These are phyloP conservation scores for Nothocercus julius DNA, from an alignment of 2,113 vertebrate species.

Conservation along the genomic window DNA sequence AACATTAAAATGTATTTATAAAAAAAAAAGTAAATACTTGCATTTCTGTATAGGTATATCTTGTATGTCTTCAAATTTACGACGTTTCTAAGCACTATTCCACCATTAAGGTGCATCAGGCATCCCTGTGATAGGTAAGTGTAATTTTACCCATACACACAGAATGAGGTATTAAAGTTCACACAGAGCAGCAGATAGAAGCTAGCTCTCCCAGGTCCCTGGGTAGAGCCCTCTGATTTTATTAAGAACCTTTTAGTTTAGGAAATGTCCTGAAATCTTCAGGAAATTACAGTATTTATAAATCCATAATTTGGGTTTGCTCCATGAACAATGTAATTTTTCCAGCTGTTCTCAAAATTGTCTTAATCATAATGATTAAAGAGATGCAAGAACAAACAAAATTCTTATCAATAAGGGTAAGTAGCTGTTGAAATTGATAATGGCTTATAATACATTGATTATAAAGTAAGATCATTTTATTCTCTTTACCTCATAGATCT, in stretches of 20 bases:
- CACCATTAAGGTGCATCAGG: background rate
- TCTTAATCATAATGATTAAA: background rate
- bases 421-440: background rate
- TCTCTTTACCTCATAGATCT: background rate
- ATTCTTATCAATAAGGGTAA: background rate
- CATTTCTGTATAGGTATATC: background rate
- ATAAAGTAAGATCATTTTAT: background rate
- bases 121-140: background rate
- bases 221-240: background rate
- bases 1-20: background rate
- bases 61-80: background rate
- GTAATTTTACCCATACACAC: background rate
- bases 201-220: background rate
- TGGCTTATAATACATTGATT: background rate
- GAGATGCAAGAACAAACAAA: background rate
- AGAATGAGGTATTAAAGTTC: background rate
- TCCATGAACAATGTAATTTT: background rate
- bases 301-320: background rate
- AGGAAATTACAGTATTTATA: background rate
- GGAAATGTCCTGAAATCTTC: background rate
- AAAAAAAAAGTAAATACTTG: background rate
- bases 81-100: background rate
- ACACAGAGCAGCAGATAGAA: background rate
- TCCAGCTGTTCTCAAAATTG: background rate
- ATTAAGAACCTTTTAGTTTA: background rate